Percentiles rank a stretch among this genome's conserved stretches.
phyloP scores from a whole-genome alignment of 2,888 invertebrate genomes.

The Pheosia tremula region DNA sequence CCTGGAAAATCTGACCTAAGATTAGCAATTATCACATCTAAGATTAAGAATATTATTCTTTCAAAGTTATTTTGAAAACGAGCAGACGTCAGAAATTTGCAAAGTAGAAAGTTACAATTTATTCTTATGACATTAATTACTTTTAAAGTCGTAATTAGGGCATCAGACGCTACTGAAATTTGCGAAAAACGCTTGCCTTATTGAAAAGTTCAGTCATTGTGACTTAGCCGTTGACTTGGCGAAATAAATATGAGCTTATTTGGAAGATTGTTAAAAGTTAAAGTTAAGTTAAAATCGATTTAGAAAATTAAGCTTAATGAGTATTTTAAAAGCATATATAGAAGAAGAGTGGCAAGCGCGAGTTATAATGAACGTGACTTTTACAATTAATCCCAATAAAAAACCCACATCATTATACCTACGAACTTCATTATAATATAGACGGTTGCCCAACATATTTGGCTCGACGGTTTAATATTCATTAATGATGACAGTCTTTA shows the following conservation, averaged over 20 bases:
- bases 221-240: not conserved
- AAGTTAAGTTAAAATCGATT: not conserved
- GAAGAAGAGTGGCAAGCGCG: no score
- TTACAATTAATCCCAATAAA: no score
- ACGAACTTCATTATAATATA: no score
- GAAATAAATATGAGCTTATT: conserved; percentile 1
- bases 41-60: not conserved
- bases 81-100: not conserved
- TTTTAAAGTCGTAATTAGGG: conserved; percentile 26
- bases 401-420: no score
- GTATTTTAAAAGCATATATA: not conserved
- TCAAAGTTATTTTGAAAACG: not conserved
- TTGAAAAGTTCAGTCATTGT: not conserved
- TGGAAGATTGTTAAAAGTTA: not conserved
- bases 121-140: conserved; percentile 25
- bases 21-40: not conserved
- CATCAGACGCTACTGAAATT: conserved; percentile 20
- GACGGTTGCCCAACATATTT: no score
- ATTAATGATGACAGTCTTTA: no score
- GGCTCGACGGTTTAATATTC: no score
- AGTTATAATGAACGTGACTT: no score
- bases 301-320: not conserved
- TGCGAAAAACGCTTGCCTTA: conserved; percentile 11
- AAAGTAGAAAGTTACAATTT: conserved; percentile 21
- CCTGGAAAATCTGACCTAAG: no score